Base-by-base conservation (phyloP, 2,113 vertebrate genomes). In the Riparia riparia region DNA sequence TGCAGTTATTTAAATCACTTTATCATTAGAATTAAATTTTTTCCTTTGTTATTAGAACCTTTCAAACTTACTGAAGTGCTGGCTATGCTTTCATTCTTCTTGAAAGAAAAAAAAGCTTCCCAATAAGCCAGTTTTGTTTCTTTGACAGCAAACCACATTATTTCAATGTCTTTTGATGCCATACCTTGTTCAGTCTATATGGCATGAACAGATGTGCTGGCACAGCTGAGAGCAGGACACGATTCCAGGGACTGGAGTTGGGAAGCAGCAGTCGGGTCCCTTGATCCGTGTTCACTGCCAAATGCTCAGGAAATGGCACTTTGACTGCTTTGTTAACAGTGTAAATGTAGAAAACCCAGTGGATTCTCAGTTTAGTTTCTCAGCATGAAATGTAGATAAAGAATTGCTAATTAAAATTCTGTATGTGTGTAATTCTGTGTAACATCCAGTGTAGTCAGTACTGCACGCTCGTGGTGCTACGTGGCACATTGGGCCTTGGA, bases 121-220 rank as follows among this genome's bases (percentile, higher is more conserved):
- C 39, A 71, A 6, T 74, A 26, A 1, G 2, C 24, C 32, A 25
- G 20, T 41, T 82, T 42, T 68, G 6, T 60, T 93, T 78, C 12
- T 77, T 65, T 61, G 42, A 31, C 63, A 85, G n/a, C 29, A 82
- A 31, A 56, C 14, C 14, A n/a, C 44, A n/a, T 58, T 64, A 39
- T 56, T 74, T 85, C 58, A 83, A 0, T 63, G 14, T 54, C 39
- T 84, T 57, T 74, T 74, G 39, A 79, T 20, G 8, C 17, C 45
- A 1, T 21, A 10, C 9, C 31, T 79, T 1, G 2, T 0, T 49
- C 17, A 29, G 37, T 37, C 37, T 37, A 37, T 37, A 37, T 37
- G 20, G 58, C 41, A 37, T n/a, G 3, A 60, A 41, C 22, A 58
- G 29, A 26, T 80, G 34, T 24, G 21, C 5, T 56, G 60, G 50